phyloP scores from a whole-genome alignment of 53 echinoderm and acorn worm genomes.

The Echinarachnius parma region DNA sequence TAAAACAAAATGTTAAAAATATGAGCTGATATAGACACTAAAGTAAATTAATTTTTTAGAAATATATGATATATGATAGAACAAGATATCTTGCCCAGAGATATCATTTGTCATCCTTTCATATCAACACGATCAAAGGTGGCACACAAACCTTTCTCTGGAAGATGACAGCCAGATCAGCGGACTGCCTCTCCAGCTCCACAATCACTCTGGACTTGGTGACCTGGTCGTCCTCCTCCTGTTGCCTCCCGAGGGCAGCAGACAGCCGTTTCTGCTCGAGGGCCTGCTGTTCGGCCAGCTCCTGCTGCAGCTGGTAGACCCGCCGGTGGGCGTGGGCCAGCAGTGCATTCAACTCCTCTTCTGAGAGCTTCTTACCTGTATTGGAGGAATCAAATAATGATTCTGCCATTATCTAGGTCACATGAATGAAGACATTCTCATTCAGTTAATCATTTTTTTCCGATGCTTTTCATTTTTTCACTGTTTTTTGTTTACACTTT shows the following conservation, averaged over 20 bases:
- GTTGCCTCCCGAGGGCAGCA: conserved; percentile 61
- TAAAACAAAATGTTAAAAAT: too few species aligned
- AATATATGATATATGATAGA: too few species aligned
- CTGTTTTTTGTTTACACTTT: too few species aligned
- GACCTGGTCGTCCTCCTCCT: conserved; percentile 57
- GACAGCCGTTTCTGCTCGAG: conserved; percentile 72
- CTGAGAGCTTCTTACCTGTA: conserved; percentile 79
- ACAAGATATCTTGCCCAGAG: too few species aligned
- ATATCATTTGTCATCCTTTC: too few species aligned
- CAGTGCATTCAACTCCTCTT: conserved; percentile 90
- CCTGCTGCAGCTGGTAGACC: conserved; percentile 82
- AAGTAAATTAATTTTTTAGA: not conserved
- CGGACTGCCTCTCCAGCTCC: conserved; percentile 71
- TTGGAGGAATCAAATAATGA: too few species aligned
- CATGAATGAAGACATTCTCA: too few species aligned
- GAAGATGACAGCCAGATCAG: conserved; percentile 62
- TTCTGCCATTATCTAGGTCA: too few species aligned
- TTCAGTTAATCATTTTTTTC: too few species aligned
- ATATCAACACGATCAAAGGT: too few species aligned
- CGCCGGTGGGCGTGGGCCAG: conserved; percentile 90
- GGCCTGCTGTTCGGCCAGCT: conserved; percentile 87
- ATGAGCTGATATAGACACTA: not conserved
- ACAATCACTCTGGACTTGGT: conserved; percentile 55
- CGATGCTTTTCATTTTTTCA: too few species aligned
- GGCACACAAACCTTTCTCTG: conserved; percentile 63